Base-by-base conservation (phyloP, 2,113 vertebrate species). In the Xenus cinereus region DNA sequence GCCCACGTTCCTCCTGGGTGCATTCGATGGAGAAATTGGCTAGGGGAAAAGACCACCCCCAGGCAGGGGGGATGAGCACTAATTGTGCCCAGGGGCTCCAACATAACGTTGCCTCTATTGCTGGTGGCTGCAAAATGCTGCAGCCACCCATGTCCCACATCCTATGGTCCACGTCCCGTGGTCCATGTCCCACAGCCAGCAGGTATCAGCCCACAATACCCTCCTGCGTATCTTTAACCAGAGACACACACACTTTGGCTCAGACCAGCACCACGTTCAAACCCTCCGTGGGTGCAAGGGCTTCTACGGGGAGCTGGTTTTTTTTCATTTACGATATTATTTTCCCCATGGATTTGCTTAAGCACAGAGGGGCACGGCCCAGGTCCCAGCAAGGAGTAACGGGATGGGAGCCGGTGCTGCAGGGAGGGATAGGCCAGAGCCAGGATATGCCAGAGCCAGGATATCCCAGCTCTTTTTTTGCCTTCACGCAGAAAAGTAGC, bases 271-370 rank as follows among this genome's bases (percentile, higher is more conserved):
- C 14, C 53, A 8, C 2, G 1, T 19, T n/a, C 30, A 37, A 48
- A 53, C 30, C 37, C 20, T 11, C 23, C 14, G 4, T 0, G 5
- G 37, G 2, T 41, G 6, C 39, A 57, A 13, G 0, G 2, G 32
- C 39, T 50, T 37, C 79, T 50, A 4, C 1, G 1, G 6, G 30
- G 35, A 35, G 27, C 5, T 22, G 15, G 12, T 7, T 30, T 30
- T 1, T 39, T 62, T 75, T 48, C 26, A 13, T 48, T 56, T 14
- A 27, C 0, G 0, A 20, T 17, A 10, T 33, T 30, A 15, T 80
- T 76, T 50, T 45, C 43, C 41, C n/a, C 41, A 7, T 0, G 6
- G 48, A 1, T 39, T 63, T 82, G 20, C 26, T 63, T 35, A 22
- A 56, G 28, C 39, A 14, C 2, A 59, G 27, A 37, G 33, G 30